Evolutionary conservation across 2,888 invertebrate genomes (phyloP).

Genomic region (Drosophila infuscata): DNA sequence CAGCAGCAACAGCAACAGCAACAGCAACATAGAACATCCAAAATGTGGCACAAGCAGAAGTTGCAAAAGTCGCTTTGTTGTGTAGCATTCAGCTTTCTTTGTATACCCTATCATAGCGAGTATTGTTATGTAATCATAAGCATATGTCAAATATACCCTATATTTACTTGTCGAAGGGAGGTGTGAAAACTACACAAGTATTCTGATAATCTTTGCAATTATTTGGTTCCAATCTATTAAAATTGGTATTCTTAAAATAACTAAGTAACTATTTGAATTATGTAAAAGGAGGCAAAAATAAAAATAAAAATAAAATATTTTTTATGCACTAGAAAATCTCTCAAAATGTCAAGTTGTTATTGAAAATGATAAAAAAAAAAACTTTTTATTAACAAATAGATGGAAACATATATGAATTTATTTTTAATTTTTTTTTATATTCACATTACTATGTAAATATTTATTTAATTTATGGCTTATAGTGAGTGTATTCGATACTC

Average conservation of each 20-base stretch:
- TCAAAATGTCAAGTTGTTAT: background rate
- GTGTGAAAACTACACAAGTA: background rate
- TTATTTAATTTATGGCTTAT: background rate
- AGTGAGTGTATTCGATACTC: background rate
- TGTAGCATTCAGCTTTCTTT: constrained; percentile 27
- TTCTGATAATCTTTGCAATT: background rate
- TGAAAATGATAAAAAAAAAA: too few species aligned
- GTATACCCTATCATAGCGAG: background rate
- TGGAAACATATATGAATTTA: background rate
- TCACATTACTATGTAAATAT: background rate
- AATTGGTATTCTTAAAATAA: background rate
- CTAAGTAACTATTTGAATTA: background rate
- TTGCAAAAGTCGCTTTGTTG: constrained; percentile 26
- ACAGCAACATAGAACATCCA: background rate
- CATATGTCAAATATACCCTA: background rate
- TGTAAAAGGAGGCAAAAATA: background rate
- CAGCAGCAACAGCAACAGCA: constrained; percentile 9
- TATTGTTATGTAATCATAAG: background rate
- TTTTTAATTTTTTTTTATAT: background rate
- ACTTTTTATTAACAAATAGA: too few species aligned
- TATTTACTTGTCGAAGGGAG: background rate
- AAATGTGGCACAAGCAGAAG: constrained; percentile 30
- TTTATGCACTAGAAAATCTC: background rate
- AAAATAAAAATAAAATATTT: background rate
- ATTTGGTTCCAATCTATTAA: background rate